A percentile compares a stretch with the other conserved stretches of the same genome.
These are phyloP conservation scores for Antechinus flavipes DNA, from an alignment of 2,113 vertebrate genomes.

Conservation along the genomic window DNA sequence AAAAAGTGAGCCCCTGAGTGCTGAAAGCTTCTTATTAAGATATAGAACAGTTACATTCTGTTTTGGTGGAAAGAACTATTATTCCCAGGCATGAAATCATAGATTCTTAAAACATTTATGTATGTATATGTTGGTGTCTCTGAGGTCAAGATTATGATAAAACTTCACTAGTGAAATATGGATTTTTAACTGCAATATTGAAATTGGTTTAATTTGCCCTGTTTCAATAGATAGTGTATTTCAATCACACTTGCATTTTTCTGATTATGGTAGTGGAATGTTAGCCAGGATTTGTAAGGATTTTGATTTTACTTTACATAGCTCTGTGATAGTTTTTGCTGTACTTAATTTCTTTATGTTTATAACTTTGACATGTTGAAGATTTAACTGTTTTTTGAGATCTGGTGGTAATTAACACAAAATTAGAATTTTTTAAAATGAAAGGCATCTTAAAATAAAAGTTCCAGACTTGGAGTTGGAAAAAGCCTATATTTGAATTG, in stretches of 20 bases:
- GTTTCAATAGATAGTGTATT: not conserved
- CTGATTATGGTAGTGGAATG: not conserved
- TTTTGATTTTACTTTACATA: constrained; percentile 21
- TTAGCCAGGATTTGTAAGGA: constrained; percentile 7
- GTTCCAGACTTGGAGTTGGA: not conserved
- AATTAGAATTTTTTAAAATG: not conserved
- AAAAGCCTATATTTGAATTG: not conserved
- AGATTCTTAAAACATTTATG: not conserved
- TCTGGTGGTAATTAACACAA: not conserved
- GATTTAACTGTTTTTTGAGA: not conserved
- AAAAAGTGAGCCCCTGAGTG: not conserved
- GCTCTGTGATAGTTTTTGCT: constrained; percentile 42
- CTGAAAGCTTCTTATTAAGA: not conserved
- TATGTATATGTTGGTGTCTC: not conserved
- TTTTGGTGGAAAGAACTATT: not conserved
- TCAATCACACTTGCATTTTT: not conserved
- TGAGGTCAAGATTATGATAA: constrained; percentile 21
- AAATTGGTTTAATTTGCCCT: constrained; percentile 43
- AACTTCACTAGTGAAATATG: constrained; percentile 43
- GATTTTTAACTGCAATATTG: constrained; percentile 26
- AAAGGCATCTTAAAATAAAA: not conserved
- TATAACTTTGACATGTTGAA: not conserved
- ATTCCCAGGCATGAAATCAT: not conserved
- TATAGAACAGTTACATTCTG: not conserved
- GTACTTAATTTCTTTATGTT: constrained; percentile 19